Conservation (phyloP, 2,797 vertebrate species). For the Diplodus sargus region DNA sequence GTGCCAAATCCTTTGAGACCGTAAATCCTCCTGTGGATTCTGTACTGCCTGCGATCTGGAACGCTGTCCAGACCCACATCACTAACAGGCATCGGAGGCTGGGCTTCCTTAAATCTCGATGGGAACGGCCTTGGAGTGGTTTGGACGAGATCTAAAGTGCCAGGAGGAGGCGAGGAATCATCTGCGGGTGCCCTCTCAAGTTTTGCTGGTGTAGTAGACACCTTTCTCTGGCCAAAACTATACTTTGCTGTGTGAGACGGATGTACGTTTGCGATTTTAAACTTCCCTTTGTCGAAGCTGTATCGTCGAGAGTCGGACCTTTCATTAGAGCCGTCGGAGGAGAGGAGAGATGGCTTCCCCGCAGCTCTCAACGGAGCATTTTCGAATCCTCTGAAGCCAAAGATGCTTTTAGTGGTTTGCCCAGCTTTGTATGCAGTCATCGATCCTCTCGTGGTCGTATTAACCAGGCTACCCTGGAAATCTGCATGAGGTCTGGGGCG, state of each 20-base stretch:
- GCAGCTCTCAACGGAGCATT: not conserved
- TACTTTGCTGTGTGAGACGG: slow-evolving; percentile 48
- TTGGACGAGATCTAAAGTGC: not conserved
- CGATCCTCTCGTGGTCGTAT: not conserved
- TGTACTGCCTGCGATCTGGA: not conserved
- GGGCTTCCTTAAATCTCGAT: slow-evolving; percentile 1
- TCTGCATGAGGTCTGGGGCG: not conserved
- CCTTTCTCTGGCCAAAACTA: slow-evolving; percentile 54
- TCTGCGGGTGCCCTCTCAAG: not conserved
- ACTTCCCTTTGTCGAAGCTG: slow-evolving; percentile 21
- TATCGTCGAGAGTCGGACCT: not conserved
- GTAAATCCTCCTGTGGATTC: slow-evolving; percentile 19
- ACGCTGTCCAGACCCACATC: not conserved
- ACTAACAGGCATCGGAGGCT: not conserved
- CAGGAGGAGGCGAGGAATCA: slow-evolving; percentile 11
- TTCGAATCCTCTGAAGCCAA: slow-evolving; percentile 36
- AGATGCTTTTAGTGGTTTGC: not conserved
- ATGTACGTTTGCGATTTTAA: slow-evolving; percentile 10
- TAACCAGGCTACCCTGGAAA: not conserved
- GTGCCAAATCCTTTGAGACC: slow-evolving; percentile 34
- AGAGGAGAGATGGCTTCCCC: not conserved
- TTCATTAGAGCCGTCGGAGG: not conserved
- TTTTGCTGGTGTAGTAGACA: not conserved
- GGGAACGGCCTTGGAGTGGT: not conserved
- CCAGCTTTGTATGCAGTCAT: slow-evolving; percentile 13